Evolutionary conservation across 1,140 invertebrate genomes (phyloP).

Genomic region (Aphelinus certus): DNA sequence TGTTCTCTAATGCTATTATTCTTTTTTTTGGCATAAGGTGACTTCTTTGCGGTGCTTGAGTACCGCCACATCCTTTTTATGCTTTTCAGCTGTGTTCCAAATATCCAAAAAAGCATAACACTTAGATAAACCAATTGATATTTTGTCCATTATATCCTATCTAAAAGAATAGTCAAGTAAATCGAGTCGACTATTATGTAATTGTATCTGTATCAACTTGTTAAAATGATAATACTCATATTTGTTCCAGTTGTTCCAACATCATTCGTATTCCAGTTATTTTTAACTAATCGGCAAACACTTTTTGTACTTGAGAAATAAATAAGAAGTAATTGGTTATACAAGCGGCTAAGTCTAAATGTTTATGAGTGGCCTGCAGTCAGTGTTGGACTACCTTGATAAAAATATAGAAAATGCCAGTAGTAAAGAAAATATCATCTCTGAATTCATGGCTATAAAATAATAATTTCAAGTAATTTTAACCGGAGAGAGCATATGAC

Average conservation of each 20-base stretch:
- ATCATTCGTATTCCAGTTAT: not conserved
- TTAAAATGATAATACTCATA: not conserved
- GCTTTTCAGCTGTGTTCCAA: not conserved
- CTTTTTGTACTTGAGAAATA: not conserved
- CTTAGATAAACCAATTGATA: not conserved
- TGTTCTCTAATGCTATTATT: not conserved
- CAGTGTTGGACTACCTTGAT: not conserved
- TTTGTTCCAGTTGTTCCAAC: not conserved
- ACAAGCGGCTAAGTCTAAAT: not conserved
- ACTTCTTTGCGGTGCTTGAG: conserved; percentile 61
- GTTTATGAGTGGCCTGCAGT: not conserved
- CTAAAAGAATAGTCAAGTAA: not conserved
- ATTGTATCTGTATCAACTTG: not conserved
- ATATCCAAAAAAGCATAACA: not conserved
- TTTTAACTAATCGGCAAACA: not conserved
- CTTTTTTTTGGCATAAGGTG: conserved; percentile 66
- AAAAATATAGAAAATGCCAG: conserved; percentile 33
- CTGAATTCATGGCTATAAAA: not conserved
- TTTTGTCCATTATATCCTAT: not conserved
- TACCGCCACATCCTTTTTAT: not conserved
- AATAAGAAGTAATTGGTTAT: not conserved
- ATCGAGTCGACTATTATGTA: not conserved
- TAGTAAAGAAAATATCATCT: conserved; percentile 9
- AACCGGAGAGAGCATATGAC: conserved; percentile 1
- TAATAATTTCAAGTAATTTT: not conserved